These are phyloP conservation scores for Monomorium pharaonis DNA, from an alignment of 1,140 invertebrate species.

Conservation along the genomic window DNA sequence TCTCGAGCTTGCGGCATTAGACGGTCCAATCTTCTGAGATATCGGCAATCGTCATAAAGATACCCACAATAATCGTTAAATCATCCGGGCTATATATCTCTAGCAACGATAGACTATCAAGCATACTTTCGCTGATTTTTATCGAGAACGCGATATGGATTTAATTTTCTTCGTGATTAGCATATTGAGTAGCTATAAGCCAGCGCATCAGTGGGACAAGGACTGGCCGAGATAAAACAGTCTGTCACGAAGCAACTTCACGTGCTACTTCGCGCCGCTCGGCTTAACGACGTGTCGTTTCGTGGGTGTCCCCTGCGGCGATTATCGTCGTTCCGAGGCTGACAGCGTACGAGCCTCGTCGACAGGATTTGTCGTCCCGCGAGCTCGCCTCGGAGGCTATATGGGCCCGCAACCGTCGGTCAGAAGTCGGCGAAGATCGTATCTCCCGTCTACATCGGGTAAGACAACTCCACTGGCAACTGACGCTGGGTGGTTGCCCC, in stretches of 20 bases:
- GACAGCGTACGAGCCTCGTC: constrained; percentile 61
- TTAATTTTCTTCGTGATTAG: neutral
- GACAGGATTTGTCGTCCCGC: constrained; percentile 66
- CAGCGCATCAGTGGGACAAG: neutral
- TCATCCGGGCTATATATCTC: constrained; percentile 8
- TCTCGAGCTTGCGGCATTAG: constrained; percentile 15
- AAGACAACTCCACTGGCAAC: constrained; percentile 72
- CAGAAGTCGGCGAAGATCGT: constrained; percentile 75
- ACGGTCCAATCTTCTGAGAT: constrained; percentile 5
- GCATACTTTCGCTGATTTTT: neutral
- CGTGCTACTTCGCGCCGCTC: constrained; percentile 13
- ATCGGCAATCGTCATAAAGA: constrained; percentile 29
- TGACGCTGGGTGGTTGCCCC: constrained; percentile 46
- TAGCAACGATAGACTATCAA: neutral
- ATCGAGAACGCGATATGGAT: neutral
- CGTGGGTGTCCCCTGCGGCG: constrained; percentile 58
- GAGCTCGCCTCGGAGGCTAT: constrained; percentile 61
- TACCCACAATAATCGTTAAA: constrained; percentile 10
- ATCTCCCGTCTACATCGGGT: constrained; percentile 75
- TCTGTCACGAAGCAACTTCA: constrained; percentile 52
- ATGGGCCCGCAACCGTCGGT: constrained; percentile 34
- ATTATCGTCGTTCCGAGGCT: constrained; percentile 69
- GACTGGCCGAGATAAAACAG: neutral
- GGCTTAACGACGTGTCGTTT: constrained; percentile 54
- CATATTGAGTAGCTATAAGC: constrained; percentile 1